Evolutionary conservation across 1,140 invertebrate genomes (phyloP).

Genomic region (Eulimnadia texana): DNA sequence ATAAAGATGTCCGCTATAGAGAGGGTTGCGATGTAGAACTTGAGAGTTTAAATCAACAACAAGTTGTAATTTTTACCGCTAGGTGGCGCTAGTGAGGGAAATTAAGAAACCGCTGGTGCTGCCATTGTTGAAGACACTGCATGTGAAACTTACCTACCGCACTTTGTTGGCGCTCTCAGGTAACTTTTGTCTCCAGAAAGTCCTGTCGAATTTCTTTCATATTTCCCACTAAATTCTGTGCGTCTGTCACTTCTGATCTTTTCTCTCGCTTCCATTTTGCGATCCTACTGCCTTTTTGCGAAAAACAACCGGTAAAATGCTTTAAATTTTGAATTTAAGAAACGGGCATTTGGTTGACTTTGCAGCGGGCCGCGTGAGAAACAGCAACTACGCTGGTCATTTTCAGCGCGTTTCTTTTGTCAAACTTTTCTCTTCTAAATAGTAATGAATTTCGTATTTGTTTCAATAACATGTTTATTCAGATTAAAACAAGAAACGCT

Average conservation of each 20-base stretch:
- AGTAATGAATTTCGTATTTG: too few species aligned
- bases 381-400: background rate
- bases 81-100: background rate
- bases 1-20: too few species aligned
- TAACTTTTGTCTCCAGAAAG: background rate
- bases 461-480: too few species aligned
- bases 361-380: background rate
- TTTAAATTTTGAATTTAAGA: too few species aligned
- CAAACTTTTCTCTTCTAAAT: too few species aligned
- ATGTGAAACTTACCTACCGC: background rate
- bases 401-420: background rate
- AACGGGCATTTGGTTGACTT: too few species aligned
- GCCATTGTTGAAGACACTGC: background rate
- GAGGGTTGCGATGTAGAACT: too few species aligned
- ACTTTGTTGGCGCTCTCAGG: background rate
- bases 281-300: too few species aligned
- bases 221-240: background rate
- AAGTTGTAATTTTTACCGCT: background rate
- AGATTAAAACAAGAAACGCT: too few species aligned
- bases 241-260: background rate
- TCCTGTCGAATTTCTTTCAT: background rate
- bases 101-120: background rate
- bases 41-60: background rate
- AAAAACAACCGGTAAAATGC: too few species aligned
- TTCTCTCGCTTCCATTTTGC: background rate